Conservation (phyloP, 2,113 vertebrate genomes). For the Dermatemys mawii region DNA sequence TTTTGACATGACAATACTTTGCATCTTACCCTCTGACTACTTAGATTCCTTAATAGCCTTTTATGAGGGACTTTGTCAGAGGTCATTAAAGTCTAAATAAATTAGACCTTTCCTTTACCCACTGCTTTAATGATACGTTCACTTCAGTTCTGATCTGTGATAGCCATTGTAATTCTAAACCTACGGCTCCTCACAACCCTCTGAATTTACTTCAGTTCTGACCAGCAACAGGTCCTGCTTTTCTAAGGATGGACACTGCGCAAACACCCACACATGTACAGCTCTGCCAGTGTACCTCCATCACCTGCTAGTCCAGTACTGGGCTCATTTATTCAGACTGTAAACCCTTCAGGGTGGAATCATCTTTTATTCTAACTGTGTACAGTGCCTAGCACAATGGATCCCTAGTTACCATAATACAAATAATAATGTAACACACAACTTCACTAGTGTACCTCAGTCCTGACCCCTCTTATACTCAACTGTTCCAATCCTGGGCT, state of each 20-base stretch:
- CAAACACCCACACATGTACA: not conserved
- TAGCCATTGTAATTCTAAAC: not conserved
- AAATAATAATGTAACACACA: not conserved
- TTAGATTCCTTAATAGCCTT: not conserved
- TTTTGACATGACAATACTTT: not conserved
- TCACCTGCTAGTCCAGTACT: not conserved
- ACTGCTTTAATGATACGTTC: not conserved
- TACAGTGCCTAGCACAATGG: not conserved
- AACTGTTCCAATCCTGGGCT: not conserved
- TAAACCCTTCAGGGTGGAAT: not conserved
- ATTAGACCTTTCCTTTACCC: not conserved
- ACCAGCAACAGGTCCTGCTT: not conserved
- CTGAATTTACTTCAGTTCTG: not conserved
- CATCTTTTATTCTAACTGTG: not conserved
- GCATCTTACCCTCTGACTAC: not conserved
- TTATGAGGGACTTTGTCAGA: not conserved
- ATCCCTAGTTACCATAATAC: not conserved
- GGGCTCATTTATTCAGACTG: not conserved
- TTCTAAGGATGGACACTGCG: not conserved
- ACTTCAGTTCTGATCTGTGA: not conserved
- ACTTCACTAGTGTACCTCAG: not conserved
- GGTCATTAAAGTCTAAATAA: not conserved
- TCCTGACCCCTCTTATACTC: not conserved
- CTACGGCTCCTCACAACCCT: not conserved
- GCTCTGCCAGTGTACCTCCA: not conserved